phyloP scores from a whole-genome alignment of 1,140 invertebrate species.

The silkworm (Bombyx mori) region ASM3026992v2 NC_085112.1:1506501-1507000 shows the following conservation, averaged over 20 bases:
- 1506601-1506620: constrained; percentile 76
- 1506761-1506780: too few relatives aligned
- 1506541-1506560: constrained; percentile 34
- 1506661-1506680: constrained; percentile 74
- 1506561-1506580: constrained; percentile 71
- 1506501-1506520: constrained; percentile 58
- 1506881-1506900: too few relatives aligned
- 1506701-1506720: constrained; percentile 71
- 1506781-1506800: too few relatives aligned
- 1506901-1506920: too few relatives aligned
- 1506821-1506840: too few relatives aligned
- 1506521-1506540: constrained; percentile 55
- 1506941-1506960: too few relatives aligned
- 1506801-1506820: too few relatives aligned
- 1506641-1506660: constrained; percentile 81
- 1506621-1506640: constrained; percentile 72
- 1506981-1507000: too few relatives aligned
- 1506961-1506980: too few relatives aligned
- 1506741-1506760: constrained; percentile 37
- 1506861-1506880: too few relatives aligned
- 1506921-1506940: too few relatives aligned
- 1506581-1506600: constrained; percentile 77
- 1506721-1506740: constrained; percentile 52
- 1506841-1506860: too few relatives aligned
- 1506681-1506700: constrained; percentile 71